Percentiles rank a stretch among this genome's conserved stretches.
Conservation (phyloP, 2,113 vertebrate species). For the Lonchura striata region DNA sequence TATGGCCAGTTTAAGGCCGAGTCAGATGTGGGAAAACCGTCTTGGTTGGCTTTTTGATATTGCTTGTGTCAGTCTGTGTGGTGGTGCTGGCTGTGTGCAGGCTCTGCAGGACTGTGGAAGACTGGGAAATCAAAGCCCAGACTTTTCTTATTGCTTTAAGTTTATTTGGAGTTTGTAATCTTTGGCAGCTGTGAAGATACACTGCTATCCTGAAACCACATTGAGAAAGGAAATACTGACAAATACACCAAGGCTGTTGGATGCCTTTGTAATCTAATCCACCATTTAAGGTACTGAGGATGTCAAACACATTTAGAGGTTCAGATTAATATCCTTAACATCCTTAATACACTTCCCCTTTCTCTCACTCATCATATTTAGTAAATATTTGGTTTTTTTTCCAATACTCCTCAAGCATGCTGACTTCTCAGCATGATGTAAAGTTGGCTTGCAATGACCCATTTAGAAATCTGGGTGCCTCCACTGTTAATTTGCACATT, state of each 20-base stretch:
- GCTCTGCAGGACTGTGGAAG: neutral
- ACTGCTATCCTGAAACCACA: neutral
- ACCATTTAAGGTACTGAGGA: neutral
- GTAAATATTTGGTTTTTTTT: neutral
- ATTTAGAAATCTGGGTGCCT: neutral
- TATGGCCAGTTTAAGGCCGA: neutral
- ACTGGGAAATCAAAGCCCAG: neutral
- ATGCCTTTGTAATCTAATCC: neutral
- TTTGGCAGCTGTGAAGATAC: neutral
- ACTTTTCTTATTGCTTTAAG: neutral
- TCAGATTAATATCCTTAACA: neutral
- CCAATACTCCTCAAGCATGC: neutral
- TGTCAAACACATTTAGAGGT: neutral
- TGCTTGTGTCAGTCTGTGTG: neutral
- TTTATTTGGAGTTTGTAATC: neutral
- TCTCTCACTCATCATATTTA: neutral
- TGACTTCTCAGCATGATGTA: neutral
- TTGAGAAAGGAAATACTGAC: neutral
- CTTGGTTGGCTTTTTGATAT: neutral
- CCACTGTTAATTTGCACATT: neutral
- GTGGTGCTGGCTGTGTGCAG: neutral
- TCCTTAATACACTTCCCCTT: neutral
- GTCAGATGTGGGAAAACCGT: neutral
- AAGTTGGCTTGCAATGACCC: neutral
- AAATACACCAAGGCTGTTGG: neutral